phyloP scores from a whole-genome alignment of 2,888 invertebrate species.

The Drosophila phalerata region DNA sequence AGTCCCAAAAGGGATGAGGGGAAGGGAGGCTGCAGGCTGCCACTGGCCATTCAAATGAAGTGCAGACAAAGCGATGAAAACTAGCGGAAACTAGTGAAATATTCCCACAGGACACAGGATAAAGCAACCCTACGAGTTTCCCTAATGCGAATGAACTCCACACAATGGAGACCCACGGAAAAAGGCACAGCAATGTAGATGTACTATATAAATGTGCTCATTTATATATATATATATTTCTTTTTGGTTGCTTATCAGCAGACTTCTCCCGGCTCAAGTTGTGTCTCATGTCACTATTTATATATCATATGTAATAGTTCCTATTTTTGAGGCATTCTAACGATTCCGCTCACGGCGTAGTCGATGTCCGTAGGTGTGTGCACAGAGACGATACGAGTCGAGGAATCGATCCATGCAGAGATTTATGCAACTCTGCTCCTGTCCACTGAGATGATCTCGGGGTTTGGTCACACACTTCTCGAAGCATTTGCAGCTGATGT shows the following conservation, averaged over 20 bases:
- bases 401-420: conserved; percentile 99
- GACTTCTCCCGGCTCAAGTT: too few species aligned
- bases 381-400: conserved; percentile 97
- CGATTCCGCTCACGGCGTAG: conserved; percentile 90
- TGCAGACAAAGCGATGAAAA: conserved; percentile 22
- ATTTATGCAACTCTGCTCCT: conserved; percentile 89
- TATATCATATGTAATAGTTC: too few species aligned
- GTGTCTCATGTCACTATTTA: too few species aligned
- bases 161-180: conserved; percentile 37
- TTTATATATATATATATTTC: not conserved
- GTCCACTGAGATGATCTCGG: conserved; percentile 24
- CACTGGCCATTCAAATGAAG: conserved; percentile 10
- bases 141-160: conserved; percentile 51
- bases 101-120: not conserved
- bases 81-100: conserved; percentile 14
- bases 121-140: not conserved
- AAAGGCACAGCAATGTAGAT: conserved; percentile 12
- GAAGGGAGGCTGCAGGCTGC: not conserved
- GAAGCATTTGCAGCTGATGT: conserved; percentile 53
- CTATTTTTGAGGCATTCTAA: not conserved
- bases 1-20: not conserved
- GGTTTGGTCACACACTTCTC: conserved; percentile 50
- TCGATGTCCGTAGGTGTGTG: conserved; percentile 93
- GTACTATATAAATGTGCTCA: not conserved
- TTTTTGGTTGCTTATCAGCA: not conserved